These are phyloP conservation scores for Microctonus brassicae DNA, from an alignment of 2,888 invertebrate genomes.

Conservation along the genomic window DNA sequence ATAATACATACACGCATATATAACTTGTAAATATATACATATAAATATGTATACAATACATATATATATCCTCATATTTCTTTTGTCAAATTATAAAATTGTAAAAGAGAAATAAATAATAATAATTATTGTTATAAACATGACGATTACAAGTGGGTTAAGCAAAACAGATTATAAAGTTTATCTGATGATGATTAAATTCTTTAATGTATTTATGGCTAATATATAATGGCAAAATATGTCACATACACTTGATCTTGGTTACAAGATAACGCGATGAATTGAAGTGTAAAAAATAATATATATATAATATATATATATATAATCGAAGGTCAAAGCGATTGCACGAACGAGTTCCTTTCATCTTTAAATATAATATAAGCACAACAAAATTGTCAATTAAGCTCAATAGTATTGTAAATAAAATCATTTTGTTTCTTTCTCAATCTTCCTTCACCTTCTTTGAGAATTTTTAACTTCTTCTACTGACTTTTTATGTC, in stretches of 20 bases:
- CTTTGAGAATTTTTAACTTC: neutral
- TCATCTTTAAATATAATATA: slow-evolving; percentile 30
- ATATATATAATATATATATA: too few species aligned
- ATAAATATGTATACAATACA: slow-evolving; percentile 8
- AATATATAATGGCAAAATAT: neutral
- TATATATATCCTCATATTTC: neutral
- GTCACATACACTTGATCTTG: neutral
- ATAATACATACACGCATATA: neutral
- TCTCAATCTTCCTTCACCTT: neutral
- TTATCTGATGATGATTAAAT: slow-evolving; percentile 1
- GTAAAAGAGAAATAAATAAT: neutral
- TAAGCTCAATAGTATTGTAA: slow-evolving; percentile 26
- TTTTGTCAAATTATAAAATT: neutral
- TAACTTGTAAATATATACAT: too few species aligned
- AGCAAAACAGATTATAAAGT: neutral
- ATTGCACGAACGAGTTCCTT: slow-evolving; percentile 2
- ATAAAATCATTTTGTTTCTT: slow-evolving; percentile 5
- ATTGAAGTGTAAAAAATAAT: slow-evolving; percentile 34
- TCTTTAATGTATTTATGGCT: neutral
- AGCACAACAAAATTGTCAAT: slow-evolving; percentile 19
- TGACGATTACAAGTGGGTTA: neutral
- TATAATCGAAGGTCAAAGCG: slow-evolving; percentile 28
- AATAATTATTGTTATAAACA: neutral
- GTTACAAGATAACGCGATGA: neutral
- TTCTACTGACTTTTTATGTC: neutral